Evolutionary conservation across 2,113 vertebrate genomes (phyloP), one percentile per base, ranked within the genome.

Genomic region (Pseudorhombus dupliciocellatus): DNA sequence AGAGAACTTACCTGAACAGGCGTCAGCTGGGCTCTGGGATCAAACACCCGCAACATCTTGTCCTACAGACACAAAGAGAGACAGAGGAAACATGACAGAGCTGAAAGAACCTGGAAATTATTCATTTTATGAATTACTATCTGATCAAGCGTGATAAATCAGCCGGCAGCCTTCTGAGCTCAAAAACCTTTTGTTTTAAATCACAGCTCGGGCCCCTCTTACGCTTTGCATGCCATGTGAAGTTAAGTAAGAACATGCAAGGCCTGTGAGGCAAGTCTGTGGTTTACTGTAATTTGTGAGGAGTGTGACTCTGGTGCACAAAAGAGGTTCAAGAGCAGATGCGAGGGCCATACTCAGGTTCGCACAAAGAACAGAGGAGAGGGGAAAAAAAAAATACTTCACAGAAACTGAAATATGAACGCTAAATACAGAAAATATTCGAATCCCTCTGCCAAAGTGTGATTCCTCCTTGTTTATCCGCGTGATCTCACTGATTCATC

Each of bases 41-140:
- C 98, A 85, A 98, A 99, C 83, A 98, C 92, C 42, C 96, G 89
- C 67, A 99, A 91, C 87, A 95, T 96, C 90, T 96, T 99, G 91
- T 99, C 98, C 98, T 99, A 66, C 15, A 52, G 70, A 88, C 73
- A 87, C 22, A 82, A 40, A 55, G 0, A 71, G 7, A 48, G 20
- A n/a, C n/a, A 62, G 34, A 31, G 25, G 20, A 31, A 59, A 22
- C 4, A 66, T 53, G 66, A 62, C 22, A 53, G 48, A 26, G 22
- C 10, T 28, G 18, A 58, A 69, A 9, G 42, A 66, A 56, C 3
- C 18, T 34, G 42, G n/a, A 56, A 68, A 34, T 10, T 3, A 62
- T 69, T 63, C 1, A 37, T 8, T 5, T 15, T 12, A 56, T 12
- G 11, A 40, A 4, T 40, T 2, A 40, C 12, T 24, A 52, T 66